Percentiles rank a stretch among this genome's conserved stretches.
Conservation (phyloP, 2,797 vertebrate species). For the Fringilla coelebs region DNA sequence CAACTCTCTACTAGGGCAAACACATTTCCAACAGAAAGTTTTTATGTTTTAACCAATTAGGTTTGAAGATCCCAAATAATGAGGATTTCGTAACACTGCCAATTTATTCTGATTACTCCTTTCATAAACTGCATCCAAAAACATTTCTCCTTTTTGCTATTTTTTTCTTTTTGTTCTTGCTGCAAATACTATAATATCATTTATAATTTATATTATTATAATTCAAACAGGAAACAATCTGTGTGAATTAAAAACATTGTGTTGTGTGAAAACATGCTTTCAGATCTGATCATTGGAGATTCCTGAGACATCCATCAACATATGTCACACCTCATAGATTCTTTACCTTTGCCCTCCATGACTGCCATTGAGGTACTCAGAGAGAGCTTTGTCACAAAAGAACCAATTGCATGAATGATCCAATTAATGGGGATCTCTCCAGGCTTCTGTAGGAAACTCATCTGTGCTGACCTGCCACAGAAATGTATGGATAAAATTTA, state of each 20-base stretch:
- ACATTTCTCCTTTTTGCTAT: not conserved
- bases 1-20: not conserved
- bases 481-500: not conserved
- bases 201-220: not conserved
- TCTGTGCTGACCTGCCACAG: not conserved
- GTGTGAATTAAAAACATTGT: not conserved
- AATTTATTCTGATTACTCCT: not conserved
- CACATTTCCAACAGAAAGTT: not conserved
- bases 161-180: not conserved
- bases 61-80: not conserved
- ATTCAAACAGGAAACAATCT: not conserved
- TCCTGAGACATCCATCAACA: not conserved
- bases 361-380: not conserved
- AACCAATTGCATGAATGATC: not conserved
- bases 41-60: not conserved
- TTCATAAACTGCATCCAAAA: not conserved
- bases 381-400: not conserved
- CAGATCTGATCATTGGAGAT: not conserved
- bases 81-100: not conserved
- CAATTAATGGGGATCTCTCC: not conserved
- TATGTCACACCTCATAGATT: slow-evolving; percentile 25
- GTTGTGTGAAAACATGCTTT: not conserved
- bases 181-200: not conserved
- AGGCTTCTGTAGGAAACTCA: not conserved
- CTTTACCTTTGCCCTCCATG: not conserved